Evolutionary conservation across 2,888 invertebrate genomes (phyloP).

Genomic region (Ophion costatus): DNA sequence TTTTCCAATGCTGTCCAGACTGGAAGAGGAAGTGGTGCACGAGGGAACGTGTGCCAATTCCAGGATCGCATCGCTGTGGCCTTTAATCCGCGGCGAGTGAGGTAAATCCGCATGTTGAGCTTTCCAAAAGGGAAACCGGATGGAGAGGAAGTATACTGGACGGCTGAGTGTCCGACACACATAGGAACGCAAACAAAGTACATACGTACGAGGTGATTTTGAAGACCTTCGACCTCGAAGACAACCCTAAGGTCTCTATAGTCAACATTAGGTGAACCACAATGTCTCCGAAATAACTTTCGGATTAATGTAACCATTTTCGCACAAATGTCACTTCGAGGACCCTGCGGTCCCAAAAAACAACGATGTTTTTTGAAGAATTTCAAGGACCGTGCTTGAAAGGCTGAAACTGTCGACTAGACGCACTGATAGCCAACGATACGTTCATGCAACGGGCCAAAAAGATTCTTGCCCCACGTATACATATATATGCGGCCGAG

Average conservation of each 20-base stretch:
- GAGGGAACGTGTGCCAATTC: slow-evolving; percentile 15
- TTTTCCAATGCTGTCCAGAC: slow-evolving; percentile 8
- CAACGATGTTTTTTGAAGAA: background rate
- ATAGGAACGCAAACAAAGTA: slow-evolving; percentile 27
- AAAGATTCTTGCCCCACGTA: background rate
- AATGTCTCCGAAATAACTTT: background rate
- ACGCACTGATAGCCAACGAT: background rate
- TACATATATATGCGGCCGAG: background rate
- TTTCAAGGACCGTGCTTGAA: background rate
- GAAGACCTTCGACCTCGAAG: background rate
- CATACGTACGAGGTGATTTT: background rate
- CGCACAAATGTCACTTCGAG: background rate
- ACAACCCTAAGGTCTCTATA: background rate
- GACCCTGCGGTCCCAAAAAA: background rate
- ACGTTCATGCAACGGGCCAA: background rate
- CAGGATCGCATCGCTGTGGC: slow-evolving; percentile 20
- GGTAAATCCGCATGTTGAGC: slow-evolving; percentile 44
- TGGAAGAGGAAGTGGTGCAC: slow-evolving; percentile 2
- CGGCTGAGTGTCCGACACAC: slow-evolving; percentile 21
- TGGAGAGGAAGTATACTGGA: slow-evolving; percentile 9
- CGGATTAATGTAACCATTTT: background rate
- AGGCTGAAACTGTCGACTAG: too few relatives aligned
- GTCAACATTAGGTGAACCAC: background rate
- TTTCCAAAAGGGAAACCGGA: slow-evolving; percentile 28
- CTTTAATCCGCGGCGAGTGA: slow-evolving; percentile 54